These are phyloP conservation scores for Typhlichthys subterraneus DNA, from an alignment of 2,797 vertebrate genomes.

Conservation along the genomic window DNA sequence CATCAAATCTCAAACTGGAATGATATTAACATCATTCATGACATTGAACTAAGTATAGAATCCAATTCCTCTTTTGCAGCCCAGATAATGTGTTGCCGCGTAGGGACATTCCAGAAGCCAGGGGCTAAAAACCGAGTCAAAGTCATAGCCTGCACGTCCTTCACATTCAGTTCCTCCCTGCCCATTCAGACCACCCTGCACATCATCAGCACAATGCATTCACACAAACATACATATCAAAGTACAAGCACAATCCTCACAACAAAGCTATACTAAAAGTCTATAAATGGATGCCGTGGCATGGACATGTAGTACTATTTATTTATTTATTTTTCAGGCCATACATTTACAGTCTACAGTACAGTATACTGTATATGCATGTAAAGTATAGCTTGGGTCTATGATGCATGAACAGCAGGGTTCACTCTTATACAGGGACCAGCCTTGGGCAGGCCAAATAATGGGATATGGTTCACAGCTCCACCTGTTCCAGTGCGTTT, in stretches of 20 bases:
- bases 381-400: slow-evolving; percentile 57
- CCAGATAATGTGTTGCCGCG: slow-evolving; percentile 60
- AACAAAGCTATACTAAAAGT: slow-evolving; percentile 18
- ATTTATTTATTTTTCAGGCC: slow-evolving; percentile 48
- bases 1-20: slow-evolving; percentile 24
- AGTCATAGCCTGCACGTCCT: slow-evolving; percentile 65
- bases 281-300: slow-evolving; percentile 48
- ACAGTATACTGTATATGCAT: slow-evolving; percentile 19
- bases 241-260: too few species aligned
- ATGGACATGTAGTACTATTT: slow-evolving; percentile 41
- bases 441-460: slow-evolving; percentile 70
- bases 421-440: slow-evolving; percentile 66
- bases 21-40: slow-evolving; percentile 59
- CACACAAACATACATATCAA: slow-evolving; percentile 14
- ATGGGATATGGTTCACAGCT: slow-evolving; percentile 75
- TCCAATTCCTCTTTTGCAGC: slow-evolving; percentile 15
- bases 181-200: slow-evolving; percentile 33
- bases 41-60: slow-evolving; percentile 56
- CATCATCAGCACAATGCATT: slow-evolving; percentile 53
- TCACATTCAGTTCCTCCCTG: slow-evolving; percentile 43
- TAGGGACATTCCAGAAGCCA: slow-evolving; percentile 69
- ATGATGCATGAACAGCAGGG: slow-evolving; percentile 68
- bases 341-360: slow-evolving; percentile 56
- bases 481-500: slow-evolving; percentile 75
- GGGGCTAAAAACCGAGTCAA: slow-evolving; percentile 59